Conservation (phyloP, 2,113 vertebrate species). For the Neopipo cinnamomea region DNA sequence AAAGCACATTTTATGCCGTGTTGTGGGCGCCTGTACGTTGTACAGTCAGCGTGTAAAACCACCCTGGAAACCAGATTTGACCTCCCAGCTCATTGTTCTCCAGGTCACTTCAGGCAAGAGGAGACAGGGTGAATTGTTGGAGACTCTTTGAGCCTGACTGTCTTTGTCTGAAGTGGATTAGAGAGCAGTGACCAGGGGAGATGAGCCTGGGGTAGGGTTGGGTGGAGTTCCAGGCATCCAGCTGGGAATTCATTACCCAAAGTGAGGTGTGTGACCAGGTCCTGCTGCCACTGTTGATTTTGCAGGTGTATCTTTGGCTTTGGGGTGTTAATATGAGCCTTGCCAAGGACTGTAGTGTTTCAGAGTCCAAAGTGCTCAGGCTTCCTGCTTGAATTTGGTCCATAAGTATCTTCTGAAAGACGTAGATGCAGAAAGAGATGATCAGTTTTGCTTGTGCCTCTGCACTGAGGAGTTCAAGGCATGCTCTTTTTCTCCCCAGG, state of each 20-base stretch:
- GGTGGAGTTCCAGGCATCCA: neutral
- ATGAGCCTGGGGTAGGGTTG: neutral
- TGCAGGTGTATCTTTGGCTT: neutral
- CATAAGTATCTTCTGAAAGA: neutral
- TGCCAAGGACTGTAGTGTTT: neutral
- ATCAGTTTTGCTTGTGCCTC: neutral
- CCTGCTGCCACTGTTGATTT: neutral
- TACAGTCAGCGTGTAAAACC: neutral
- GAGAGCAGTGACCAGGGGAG: neutral
- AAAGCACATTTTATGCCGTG: neutral
- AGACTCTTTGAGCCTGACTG: neutral
- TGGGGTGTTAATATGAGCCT: neutral
- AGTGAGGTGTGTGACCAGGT: neutral
- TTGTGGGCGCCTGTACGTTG: neutral
- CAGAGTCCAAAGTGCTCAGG: neutral
- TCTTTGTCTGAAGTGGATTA: neutral
- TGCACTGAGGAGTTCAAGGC: neutral
- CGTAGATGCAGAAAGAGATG: neutral
- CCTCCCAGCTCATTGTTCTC: neutral
- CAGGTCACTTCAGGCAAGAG: neutral
- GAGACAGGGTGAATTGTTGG: neutral
- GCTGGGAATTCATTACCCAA: neutral
- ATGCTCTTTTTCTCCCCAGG: slow-evolving; percentile 53
- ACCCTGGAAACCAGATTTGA: neutral
- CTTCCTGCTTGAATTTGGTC: neutral